Conservation (phyloP, 2,113 vertebrate species). For the Merops nubicus region DNA sequence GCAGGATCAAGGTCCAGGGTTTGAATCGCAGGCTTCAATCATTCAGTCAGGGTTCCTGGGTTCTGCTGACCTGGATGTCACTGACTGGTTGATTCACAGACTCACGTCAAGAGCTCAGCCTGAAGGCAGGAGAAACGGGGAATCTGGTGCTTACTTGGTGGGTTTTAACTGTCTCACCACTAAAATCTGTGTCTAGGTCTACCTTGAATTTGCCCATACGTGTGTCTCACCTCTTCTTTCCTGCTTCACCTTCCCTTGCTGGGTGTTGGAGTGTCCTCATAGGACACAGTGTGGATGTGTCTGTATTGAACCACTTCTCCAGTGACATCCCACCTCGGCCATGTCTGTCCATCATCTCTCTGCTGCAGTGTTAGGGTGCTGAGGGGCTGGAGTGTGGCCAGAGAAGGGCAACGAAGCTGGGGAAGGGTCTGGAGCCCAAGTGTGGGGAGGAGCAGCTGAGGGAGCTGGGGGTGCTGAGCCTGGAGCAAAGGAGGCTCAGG, state of each 20-base stretch:
- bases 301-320: no score
- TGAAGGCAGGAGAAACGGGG: not conserved
- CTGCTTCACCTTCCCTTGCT: rapidly evolving
- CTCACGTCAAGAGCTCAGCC: not conserved
- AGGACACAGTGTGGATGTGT: not conserved
- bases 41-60: not conserved
- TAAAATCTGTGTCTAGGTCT: not conserved
- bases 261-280: not conserved
- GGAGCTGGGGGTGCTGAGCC: no score
- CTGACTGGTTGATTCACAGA: not conserved
- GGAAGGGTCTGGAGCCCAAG: no score
- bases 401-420: no score
- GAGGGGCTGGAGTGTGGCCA: no score
- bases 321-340: no score
- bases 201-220: rapidly evolving
- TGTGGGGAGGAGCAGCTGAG: no score
- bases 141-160: not conserved
- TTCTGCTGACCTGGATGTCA: not conserved
- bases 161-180: not conserved
- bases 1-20: not conserved
- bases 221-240: no score
- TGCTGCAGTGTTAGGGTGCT: no score
- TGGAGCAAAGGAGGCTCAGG: no score
- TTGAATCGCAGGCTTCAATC: not conserved
- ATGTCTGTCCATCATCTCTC: no score